A percentile compares a stretch with the other conserved stretches of the same genome.
Conservation (phyloP, 2,113 vertebrate genomes). For the Dermatemys mawii region DNA sequence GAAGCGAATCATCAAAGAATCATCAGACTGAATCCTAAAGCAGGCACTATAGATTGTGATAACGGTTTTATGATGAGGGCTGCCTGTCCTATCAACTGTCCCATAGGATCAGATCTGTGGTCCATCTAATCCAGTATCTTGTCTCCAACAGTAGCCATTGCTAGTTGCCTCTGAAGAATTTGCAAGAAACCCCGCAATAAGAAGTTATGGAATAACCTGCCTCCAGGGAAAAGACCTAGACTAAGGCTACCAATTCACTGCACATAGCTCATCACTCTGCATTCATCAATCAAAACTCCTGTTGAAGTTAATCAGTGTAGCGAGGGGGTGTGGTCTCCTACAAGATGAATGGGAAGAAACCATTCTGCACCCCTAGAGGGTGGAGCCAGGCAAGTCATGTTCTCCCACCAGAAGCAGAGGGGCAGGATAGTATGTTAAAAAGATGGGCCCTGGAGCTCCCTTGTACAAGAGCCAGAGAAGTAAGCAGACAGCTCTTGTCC, state of each 20-base stretch:
- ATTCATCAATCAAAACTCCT: background rate
- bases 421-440: no score
- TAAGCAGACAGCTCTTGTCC: no score
- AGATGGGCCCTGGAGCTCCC: no score
- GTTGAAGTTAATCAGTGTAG: background rate
- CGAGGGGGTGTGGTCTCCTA: no score
- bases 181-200: background rate
- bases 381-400: no score
- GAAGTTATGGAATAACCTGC: background rate
- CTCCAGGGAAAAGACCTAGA: background rate
- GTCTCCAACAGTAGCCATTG: background rate
- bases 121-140: background rate
- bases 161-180: background rate
- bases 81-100: background rate
- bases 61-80: background rate
- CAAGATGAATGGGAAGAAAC: no score
- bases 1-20: no score
- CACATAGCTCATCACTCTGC: background rate
- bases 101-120: background rate
- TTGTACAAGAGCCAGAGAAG: no score
- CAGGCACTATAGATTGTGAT: background rate
- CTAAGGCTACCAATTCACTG: background rate
- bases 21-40: background rate
- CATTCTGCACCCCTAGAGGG: no score
- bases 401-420: no score